A percentile compares a stretch with the other conserved stretches of the same genome.
phyloP scores from a whole-genome alignment of 2,888 invertebrate genomes.

The Drosophila peninsularis region DNA sequence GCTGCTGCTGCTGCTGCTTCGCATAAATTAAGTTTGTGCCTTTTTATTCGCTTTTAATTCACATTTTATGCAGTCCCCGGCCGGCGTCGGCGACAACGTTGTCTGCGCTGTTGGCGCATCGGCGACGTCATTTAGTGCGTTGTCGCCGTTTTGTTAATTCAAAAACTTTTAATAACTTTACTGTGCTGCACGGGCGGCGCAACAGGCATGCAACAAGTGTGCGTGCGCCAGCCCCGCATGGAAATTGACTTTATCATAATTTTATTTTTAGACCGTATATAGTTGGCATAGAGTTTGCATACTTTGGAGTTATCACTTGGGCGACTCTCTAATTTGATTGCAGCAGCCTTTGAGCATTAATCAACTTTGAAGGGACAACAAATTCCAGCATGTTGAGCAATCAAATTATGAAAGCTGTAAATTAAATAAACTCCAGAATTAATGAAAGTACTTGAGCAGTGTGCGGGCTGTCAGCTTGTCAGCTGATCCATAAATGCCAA shows the following conservation, averaged over 20 bases:
- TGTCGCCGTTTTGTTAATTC: slow-evolving; percentile 63
- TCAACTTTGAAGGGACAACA: not conserved
- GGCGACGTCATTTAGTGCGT: slow-evolving; percentile 60
- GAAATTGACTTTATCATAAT: slow-evolving; percentile 6
- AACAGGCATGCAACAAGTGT: slow-evolving; percentile 56
- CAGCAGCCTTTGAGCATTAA: not conserved
- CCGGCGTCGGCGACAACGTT: slow-evolving; percentile 5
- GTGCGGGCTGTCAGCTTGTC: slow-evolving; percentile 29
- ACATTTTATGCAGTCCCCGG: slow-evolving; percentile 41
- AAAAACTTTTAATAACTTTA: slow-evolving; percentile 74
- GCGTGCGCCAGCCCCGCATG: slow-evolving; percentile 1
- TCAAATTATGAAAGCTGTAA: not conserved
- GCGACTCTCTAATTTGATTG: slow-evolving; percentile 18
- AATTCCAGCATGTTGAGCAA: not conserved
- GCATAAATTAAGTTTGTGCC: slow-evolving; percentile 71
- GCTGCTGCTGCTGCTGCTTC: slow-evolving; percentile 23
- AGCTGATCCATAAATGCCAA: slow-evolving; percentile 65
- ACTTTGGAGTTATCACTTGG: slow-evolving; percentile 26
- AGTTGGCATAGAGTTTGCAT: slow-evolving; percentile 14
- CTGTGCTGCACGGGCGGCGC: slow-evolving; percentile 49
- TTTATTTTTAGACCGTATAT: not conserved
- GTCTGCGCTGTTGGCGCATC: slow-evolving; percentile 23
- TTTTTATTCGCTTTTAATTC: slow-evolving; percentile 68
- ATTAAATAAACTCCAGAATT: slow-evolving; percentile 9
- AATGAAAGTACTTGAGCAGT: slow-evolving; percentile 54